Conservation (phyloP, 2,113 vertebrate species). For the Crypturellus undulatus region DNA sequence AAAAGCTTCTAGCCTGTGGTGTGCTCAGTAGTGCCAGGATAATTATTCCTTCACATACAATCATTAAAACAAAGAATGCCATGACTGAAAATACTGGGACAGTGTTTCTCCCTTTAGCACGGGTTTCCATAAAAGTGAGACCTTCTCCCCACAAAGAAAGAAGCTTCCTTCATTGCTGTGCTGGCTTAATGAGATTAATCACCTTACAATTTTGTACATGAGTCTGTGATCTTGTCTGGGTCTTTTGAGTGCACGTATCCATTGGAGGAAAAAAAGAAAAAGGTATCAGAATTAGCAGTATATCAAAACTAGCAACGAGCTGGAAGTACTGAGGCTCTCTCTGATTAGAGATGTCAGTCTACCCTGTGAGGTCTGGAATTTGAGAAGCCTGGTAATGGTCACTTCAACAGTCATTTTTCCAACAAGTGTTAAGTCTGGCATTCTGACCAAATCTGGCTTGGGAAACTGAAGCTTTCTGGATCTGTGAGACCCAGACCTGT, state of each 20-base stretch:
- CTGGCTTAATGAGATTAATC: neutral
- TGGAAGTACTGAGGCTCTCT: neutral
- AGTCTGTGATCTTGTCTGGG: neutral
- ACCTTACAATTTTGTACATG: neutral
- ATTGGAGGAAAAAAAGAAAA: neutral
- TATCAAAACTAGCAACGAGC: neutral
- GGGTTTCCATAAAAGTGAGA: neutral
- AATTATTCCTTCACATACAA: conserved; percentile 42
- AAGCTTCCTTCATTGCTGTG: neutral
- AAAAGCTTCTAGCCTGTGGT: conserved; percentile 59
- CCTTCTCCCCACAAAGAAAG: neutral
- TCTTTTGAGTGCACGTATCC: neutral
- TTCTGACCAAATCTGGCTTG: neutral
- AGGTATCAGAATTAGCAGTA: neutral
- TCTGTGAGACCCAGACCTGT: neutral
- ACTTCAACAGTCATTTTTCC: neutral
- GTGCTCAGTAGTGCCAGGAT: conserved; percentile 49
- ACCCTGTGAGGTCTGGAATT: neutral
- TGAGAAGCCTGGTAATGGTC: neutral
- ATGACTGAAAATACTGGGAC: neutral
- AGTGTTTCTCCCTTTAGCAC: neutral
- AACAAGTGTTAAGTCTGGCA: neutral
- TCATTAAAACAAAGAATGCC: conserved; percentile 34
- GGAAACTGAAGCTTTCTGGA: neutral
- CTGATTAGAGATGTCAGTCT: neutral